phyloP scores from a whole-genome alignment of 2,888 invertebrate species.

The Himalopsyche japonica region DNA sequence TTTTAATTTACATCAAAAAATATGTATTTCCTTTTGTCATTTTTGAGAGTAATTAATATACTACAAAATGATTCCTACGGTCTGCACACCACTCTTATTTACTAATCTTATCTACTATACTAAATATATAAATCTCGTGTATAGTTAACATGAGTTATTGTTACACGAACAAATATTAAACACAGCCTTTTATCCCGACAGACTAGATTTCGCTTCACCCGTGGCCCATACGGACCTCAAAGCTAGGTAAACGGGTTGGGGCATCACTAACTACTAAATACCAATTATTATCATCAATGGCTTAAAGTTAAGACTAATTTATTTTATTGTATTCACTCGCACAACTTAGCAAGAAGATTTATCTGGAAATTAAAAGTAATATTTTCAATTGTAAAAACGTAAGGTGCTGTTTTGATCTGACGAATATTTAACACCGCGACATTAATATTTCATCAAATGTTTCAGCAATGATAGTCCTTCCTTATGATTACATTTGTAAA shows the following conservation, averaged over 20 bases:
- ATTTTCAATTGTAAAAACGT: not conserved
- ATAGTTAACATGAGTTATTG: not conserved
- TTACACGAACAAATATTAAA: slow-evolving; percentile 20
- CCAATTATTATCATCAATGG: not conserved
- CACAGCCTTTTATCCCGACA: slow-evolving; percentile 33
- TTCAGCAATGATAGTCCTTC: not conserved
- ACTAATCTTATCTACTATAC: not conserved
- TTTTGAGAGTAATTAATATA: not conserved
- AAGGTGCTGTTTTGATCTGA: not conserved
- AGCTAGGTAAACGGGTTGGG: slow-evolving; percentile 27
- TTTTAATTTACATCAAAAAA: not conserved
- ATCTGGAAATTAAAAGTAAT: not conserved
- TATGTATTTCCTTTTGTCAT: not conserved
- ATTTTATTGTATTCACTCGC: not conserved
- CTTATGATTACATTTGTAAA: not conserved
- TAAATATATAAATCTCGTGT: not conserved
- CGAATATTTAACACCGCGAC: too few species aligned
- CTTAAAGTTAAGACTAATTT: not conserved
- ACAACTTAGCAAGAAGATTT: not conserved
- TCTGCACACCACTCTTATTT: not conserved
- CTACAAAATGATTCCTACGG: not conserved
- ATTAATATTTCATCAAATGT: too few species aligned
- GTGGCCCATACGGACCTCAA: not conserved
- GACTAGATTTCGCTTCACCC: slow-evolving; percentile 36
- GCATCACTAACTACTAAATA: not conserved